Base-by-base conservation (phyloP, 2,797 vertebrate genomes). In the Lithobates pipiens region DNA sequence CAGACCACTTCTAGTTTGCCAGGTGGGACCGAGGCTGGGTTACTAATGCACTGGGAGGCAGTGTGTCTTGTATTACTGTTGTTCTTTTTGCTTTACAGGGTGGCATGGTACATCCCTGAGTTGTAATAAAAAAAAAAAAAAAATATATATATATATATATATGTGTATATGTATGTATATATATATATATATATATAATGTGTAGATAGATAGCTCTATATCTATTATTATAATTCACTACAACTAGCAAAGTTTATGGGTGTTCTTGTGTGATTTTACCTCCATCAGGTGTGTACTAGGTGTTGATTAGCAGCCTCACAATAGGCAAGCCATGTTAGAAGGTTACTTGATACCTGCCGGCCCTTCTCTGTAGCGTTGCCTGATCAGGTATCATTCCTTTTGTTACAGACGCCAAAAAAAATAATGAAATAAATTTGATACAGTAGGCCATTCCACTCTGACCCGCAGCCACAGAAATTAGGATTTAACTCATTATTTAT, bases 401-500 rank as follows among this genome's bases (percentile, higher is more conserved):
- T 84, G 78, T 85, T 72, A 61, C 80, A 76, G 82, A 71, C 72
- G 71, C 77, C 65, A 85, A 46, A 65, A 77, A 70, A 54, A 86
- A 79, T 86, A 85, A 88, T 76, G 50, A 84, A 84, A 75, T 76
- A 71, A 77, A 88, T 84, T 80, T 81, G 77, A 84, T 85, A 76
- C 67, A 5, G 72, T 29, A 39, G 70, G 61, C 80, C 71, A 32
- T 77, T 78, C 44, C 70, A 61, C 73, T 87, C 76, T 83, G 85
- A 87, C 85, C 80, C 32, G 63, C 29, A 68, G 75, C 69, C 54
- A 63, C 69, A 83, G 80, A 87, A 83, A 83, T 65, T 78, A 50
- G 76, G 85, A 87, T 83, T 83, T 42, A 13, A 68, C 72, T 83
- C 69, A 83, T 87, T 29, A 87, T 83, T 87, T 83, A 87, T 87